phyloP scores from a whole-genome alignment of 2,888 invertebrate species.

The Pachydiplax longipennis region DNA sequence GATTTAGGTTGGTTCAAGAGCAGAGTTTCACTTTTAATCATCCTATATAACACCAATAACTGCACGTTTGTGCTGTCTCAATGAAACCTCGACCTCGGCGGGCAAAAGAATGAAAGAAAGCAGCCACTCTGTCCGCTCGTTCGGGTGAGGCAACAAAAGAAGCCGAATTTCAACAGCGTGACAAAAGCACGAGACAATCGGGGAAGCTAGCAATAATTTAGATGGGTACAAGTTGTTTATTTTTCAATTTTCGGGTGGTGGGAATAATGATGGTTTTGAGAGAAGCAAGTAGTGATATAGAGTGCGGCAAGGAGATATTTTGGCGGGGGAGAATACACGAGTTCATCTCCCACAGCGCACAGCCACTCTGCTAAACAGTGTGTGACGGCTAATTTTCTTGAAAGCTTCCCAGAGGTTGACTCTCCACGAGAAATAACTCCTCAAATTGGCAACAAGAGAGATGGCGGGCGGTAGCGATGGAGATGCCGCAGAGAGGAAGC shows the following conservation, averaged over 20 bases:
- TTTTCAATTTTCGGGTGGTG: not conserved
- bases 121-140: not conserved
- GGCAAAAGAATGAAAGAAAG: not conserved
- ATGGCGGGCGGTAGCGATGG: not conserved
- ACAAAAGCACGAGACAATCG: not conserved
- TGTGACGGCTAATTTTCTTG: not conserved
- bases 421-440: not conserved
- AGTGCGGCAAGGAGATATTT: not conserved
- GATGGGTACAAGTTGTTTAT: not conserved
- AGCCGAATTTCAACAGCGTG: not conserved
- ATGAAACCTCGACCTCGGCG: no score
- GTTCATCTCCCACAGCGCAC: not conserved
- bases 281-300: not conserved
- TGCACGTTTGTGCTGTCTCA: no score
- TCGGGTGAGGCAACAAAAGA: not conserved
- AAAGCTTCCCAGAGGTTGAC: not conserved
- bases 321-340: not conserved
- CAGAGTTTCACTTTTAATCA: no score
- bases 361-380: not conserved
- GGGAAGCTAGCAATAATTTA: not conserved
- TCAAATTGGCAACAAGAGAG: not conserved
- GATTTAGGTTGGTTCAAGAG: no score
- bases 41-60: no score
- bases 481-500: not conserved
- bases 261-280: not conserved